Conservation (phyloP, 1,140 invertebrate species). For the Phenacoccus solenopsis region DNA sequence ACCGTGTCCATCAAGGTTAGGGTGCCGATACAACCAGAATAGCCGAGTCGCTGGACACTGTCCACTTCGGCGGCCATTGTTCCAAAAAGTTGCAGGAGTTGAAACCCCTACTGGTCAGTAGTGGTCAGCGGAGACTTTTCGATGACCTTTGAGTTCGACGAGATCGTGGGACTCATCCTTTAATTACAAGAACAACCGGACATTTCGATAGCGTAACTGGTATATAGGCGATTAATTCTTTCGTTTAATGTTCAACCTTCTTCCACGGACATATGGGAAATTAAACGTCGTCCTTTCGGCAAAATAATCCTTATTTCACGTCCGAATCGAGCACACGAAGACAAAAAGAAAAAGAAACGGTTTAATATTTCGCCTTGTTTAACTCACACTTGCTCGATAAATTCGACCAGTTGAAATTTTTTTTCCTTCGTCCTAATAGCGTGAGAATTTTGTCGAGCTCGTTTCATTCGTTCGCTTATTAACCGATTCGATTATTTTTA, state of each 20-base stretch:
- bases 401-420: not conserved
- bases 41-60: constrained; percentile 11
- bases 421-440: not conserved
- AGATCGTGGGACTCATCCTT: constrained; percentile 17
- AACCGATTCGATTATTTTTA: too few relatives aligned
- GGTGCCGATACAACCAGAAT: constrained; percentile 15
- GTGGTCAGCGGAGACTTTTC: constrained; percentile 6
- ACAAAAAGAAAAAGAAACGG: too few relatives aligned
- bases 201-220: constrained; percentile 1
- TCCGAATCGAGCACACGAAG: too few relatives aligned
- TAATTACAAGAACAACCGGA: constrained; percentile 17
- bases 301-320: not conserved
- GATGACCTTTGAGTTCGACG: constrained; percentile 12
- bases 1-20: constrained; percentile 11
- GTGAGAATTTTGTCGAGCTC: not conserved
- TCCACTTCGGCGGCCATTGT: not conserved
- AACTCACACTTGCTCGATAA: not conserved
- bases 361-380: not conserved
- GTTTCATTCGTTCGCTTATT: too few relatives aligned
- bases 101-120: constrained; percentile 8
- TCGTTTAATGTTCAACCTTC: not conserved
- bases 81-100: constrained; percentile 9
- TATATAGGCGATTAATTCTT: not conserved
- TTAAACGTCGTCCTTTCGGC: not conserved
- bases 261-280: not conserved